These are phyloP conservation scores for Hydroisotoma schaefferi DNA, from an alignment of 2,888 invertebrate species.

Conservation along the genomic window DNA sequence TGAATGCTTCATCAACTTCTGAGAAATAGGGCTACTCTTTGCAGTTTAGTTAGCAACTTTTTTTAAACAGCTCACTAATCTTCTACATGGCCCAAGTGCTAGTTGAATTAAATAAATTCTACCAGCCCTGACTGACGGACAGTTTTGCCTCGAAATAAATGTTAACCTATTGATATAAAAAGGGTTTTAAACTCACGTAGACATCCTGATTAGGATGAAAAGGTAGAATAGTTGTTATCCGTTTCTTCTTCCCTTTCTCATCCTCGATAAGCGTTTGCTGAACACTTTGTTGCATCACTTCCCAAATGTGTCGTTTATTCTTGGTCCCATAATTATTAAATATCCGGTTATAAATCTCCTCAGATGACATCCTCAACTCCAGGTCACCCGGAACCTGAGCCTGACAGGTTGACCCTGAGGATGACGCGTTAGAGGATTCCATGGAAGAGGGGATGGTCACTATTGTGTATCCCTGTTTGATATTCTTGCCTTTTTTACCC, in stretches of 20 bases:
- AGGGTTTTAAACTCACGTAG: constrained; percentile 34
- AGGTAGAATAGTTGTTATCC: constrained; percentile 45
- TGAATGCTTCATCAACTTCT: too few species aligned
- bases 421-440: constrained; percentile 12
- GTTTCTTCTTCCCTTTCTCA: constrained; percentile 34
- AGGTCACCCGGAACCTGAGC: too few species aligned
- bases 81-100: background rate
- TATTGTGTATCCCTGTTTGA: constrained; percentile 46
- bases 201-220: constrained; percentile 48
- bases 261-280: constrained; percentile 27
- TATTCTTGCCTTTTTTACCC: background rate
- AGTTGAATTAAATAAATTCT: background rate
- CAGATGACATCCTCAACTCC: too few species aligned
- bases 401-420: too few species aligned
- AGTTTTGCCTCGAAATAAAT: background rate
- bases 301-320: constrained; percentile 47
- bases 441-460: constrained; percentile 41
- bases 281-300: constrained; percentile 44
- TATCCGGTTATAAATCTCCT: constrained; percentile 8
- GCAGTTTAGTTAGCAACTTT: too few species aligned
- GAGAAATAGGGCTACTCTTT: too few species aligned
- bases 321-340: constrained; percentile 35
- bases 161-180: constrained; percentile 2
- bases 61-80: too few species aligned
- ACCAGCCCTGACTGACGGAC: background rate